phyloP scores from a whole-genome alignment of 2,113 vertebrate species.

The Reinhardtius hippoglossoides region DNA sequence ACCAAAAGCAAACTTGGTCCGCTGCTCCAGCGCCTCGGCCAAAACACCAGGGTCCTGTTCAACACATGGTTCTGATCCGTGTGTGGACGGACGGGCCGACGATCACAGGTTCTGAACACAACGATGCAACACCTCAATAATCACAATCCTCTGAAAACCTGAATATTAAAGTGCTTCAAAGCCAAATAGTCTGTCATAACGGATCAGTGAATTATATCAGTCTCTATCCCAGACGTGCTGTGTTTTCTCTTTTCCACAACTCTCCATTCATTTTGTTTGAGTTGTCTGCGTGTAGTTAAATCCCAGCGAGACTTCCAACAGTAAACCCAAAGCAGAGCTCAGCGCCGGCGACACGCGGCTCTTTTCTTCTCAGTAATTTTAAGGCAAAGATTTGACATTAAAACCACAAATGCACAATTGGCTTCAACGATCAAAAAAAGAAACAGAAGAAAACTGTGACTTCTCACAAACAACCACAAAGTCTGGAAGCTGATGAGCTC shows the following conservation, averaged over 20 bases:
- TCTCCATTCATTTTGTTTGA: background rate
- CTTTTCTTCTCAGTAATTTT: background rate
- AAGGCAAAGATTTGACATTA: background rate
- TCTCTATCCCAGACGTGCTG: no score
- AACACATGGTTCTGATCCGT: background rate
- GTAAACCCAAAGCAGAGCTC: constrained; percentile 13
- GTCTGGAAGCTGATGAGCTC: background rate
- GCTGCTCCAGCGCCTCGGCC: background rate
- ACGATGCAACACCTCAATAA: background rate
- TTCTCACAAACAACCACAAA: background rate
- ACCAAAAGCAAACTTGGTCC: background rate
- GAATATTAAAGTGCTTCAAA: no score
- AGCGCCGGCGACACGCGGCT: background rate
- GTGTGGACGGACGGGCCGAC: background rate
- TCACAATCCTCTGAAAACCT: background rate
- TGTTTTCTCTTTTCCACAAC: background rate
- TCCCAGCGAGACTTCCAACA: constrained; percentile 6
- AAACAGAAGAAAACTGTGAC: background rate
- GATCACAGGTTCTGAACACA: background rate
- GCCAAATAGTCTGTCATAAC: no score
- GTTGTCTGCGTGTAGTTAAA: background rate
- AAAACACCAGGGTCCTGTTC: background rate
- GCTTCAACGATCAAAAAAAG: no score
- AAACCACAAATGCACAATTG: no score
- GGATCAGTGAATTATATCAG: no score